Evolutionary conservation across 2,888 invertebrate genomes (phyloP).

Genomic region (Drosophila imparisetae): DNA sequence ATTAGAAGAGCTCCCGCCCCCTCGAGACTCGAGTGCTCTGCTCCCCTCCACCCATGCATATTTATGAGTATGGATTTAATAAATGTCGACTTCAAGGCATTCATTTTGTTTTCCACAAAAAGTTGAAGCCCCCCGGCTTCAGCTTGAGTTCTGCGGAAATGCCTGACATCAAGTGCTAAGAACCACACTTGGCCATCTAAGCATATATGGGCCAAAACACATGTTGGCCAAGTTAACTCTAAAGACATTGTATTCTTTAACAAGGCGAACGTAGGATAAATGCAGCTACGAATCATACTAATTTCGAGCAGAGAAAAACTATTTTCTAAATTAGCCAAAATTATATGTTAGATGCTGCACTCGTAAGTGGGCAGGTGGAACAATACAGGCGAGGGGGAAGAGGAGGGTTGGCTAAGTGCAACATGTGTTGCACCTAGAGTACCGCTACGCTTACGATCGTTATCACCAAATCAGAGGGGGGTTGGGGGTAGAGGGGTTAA

Average conservation of each 20-base stretch:
- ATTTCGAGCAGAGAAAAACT: conserved; percentile 60
- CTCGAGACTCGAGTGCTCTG: conserved; percentile 20
- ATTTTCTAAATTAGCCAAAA: conserved; percentile 78
- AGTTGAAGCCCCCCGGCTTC: not conserved
- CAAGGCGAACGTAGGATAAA: conserved; percentile 63
- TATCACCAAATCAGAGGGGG: conserved; percentile 83
- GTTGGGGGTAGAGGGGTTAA: conserved; percentile 69
- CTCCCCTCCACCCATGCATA: conserved; percentile 63
- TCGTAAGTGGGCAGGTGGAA: conserved; percentile 12
- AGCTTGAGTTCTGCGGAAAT: conserved; percentile 50
- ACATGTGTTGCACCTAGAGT: conserved; percentile 76
- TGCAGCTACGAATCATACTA: conserved; percentile 61
- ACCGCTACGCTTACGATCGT: conserved; percentile 83
- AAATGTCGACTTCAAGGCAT: conserved; percentile 39
- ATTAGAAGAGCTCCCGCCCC: conserved; percentile 53
- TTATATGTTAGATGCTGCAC: conserved; percentile 55
- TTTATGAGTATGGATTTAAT: conserved; percentile 82
- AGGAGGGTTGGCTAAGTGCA: conserved; percentile 50
- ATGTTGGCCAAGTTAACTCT: conserved; percentile 48
- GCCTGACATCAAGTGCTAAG: conserved; percentile 5
- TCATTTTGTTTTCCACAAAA: conserved; percentile 41
- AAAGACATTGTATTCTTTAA: conserved; percentile 32
- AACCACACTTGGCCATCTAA: conserved; percentile 5
- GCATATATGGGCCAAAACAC: conserved; percentile 61
- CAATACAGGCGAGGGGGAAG: not conserved